phyloP scores from a whole-genome alignment of 1,140 invertebrate species.

The Drosophila tani region DNA sequence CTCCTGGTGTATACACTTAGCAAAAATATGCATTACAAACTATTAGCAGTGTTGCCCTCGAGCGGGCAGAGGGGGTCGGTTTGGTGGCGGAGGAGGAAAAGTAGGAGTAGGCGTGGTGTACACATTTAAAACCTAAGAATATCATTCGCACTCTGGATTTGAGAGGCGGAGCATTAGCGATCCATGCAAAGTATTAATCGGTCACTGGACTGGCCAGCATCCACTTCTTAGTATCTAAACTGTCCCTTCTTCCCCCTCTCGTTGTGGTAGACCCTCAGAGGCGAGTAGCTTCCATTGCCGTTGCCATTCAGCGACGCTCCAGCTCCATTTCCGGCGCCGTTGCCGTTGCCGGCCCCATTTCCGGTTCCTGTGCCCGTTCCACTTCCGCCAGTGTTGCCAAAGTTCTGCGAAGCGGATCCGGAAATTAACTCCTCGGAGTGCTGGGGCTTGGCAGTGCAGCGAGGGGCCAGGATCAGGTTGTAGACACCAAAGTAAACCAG shows the following conservation, averaged over 20 bases:
- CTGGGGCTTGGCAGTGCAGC: constrained; percentile 88
- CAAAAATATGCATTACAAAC: constrained; percentile 73
- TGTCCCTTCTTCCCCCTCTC: constrained; percentile 91
- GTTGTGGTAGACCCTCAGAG: constrained; percentile 91
- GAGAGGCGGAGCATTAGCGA: constrained; percentile 21
- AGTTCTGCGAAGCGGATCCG: constrained; percentile 84
- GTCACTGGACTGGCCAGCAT: constrained; percentile 11
- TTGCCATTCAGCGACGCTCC: constrained; percentile 58
- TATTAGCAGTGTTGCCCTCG: constrained; percentile 60
- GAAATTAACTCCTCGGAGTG: constrained; percentile 86
- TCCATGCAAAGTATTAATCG: constrained; percentile 10
- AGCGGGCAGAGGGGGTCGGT: constrained; percentile 23
- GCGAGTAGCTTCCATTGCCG: constrained; percentile 88
- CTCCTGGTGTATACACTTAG: constrained; percentile 77
- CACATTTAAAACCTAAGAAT: constrained; percentile 66
- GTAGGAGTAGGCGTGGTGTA: constrained; percentile 51
- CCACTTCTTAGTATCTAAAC: constrained; percentile 89
- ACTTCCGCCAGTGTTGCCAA: constrained; percentile 64
- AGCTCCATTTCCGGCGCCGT: constrained; percentile 56
- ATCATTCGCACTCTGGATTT: constrained; percentile 43
- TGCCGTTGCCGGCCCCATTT: constrained; percentile 46
- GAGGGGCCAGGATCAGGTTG: constrained; percentile 89
- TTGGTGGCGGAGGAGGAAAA: constrained; percentile 17
- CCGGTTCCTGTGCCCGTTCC: constrained; percentile 46
- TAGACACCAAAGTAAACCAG: constrained; percentile 89